Evolutionary conservation across 2,113 vertebrate genomes (phyloP).

Genomic region (Seriola dumerili): DNA sequence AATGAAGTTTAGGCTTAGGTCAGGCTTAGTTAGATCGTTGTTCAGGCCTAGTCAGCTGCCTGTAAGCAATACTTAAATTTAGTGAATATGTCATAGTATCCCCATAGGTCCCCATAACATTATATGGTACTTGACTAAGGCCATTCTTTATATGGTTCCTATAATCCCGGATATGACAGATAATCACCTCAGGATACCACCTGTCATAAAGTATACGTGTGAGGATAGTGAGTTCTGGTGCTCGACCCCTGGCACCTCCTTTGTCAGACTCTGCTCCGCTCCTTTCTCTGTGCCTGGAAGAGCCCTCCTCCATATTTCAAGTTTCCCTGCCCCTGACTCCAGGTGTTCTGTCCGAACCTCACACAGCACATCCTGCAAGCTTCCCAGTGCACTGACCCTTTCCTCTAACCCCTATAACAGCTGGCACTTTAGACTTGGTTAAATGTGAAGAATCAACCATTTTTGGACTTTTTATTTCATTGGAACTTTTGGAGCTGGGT

Average conservation of each 20-base stretch:
- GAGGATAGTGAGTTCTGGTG: conserved; percentile 11
- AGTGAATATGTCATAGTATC: background rate
- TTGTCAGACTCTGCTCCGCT: too few species aligned
- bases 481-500: background rate
- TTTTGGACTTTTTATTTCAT: background rate
- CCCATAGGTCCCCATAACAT: background rate
- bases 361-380: background rate
- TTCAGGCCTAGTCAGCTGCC: background rate
- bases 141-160: background rate
- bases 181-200: background rate
- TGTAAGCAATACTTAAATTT: background rate
- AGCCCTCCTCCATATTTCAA: conserved; percentile 13
- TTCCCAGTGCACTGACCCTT: conserved; percentile 13
- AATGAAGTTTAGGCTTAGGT: background rate
- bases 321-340: background rate
- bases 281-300: background rate
- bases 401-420: background rate
- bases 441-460: background rate
- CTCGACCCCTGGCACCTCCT: background rate
- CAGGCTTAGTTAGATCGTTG: background rate
- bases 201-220: background rate
- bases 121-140: background rate
- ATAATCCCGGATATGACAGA: background rate
- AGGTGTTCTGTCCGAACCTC: background rate
- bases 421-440: conserved; percentile 22